These are phyloP conservation scores for Hylaeus volcanicus DNA, from an alignment of 1,140 invertebrate species.

Conservation along the genomic window DNA sequence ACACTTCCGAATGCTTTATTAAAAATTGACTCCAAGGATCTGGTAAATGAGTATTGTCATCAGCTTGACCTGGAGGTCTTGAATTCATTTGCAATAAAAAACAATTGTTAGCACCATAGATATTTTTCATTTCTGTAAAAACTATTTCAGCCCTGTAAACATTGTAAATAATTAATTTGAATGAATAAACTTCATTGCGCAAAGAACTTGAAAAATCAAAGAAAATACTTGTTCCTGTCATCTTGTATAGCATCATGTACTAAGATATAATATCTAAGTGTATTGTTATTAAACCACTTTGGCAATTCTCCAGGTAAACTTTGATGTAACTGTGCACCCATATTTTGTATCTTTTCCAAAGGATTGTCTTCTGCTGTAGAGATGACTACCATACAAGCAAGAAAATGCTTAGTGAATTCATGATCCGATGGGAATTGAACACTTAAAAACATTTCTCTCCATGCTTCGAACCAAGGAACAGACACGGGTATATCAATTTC, in stretches of 20 bases:
- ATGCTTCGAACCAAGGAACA: slow-evolving; percentile 98
- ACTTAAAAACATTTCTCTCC: slow-evolving; percentile 94
- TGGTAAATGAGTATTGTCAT: slow-evolving; percentile 83
- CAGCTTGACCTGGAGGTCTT: slow-evolving; percentile 81
- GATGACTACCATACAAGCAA: slow-evolving; percentile 94
- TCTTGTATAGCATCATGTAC: slow-evolving; percentile 90
- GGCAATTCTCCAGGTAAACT: slow-evolving; percentile 88
- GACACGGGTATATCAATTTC: slow-evolving; percentile 86
- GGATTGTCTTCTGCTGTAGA: slow-evolving; percentile 91
- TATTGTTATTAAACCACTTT: slow-evolving; percentile 94
- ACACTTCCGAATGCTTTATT: slow-evolving; percentile 81
- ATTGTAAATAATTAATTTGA: slow-evolving; percentile 35
- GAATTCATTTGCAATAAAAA: slow-evolving; percentile 95
- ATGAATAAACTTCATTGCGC: not conserved
- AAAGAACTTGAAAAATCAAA: slow-evolving; percentile 10
- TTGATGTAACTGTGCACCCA: slow-evolving; percentile 90
- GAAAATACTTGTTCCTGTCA: slow-evolving; percentile 83
- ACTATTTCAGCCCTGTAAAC: slow-evolving; percentile 87
- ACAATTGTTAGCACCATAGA: slow-evolving; percentile 91
- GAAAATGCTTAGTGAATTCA: slow-evolving; percentile 96
- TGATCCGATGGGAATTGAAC: slow-evolving; percentile 95
- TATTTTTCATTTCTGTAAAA: slow-evolving; percentile 91
- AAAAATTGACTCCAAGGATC: slow-evolving; percentile 93
- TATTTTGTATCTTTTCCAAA: slow-evolving; percentile 87
- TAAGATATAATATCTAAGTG: slow-evolving; percentile 94